Conservation (phyloP, 2,888 invertebrate genomes). For the Phengaris alcon region DNA sequence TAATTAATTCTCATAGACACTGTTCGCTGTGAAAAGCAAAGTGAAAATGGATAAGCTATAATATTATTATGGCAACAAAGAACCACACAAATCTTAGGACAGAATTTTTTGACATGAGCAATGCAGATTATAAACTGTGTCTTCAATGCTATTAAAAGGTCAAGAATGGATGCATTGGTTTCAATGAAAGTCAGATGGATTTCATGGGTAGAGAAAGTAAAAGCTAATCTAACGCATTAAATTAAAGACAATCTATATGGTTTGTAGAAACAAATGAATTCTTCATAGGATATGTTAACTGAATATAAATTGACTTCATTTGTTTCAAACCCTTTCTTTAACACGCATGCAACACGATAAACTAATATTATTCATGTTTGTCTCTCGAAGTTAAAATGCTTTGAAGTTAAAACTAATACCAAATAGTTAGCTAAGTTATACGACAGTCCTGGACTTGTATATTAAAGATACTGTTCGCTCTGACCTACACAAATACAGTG, state of each 20-base stretch:
- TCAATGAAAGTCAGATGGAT: too few species aligned
- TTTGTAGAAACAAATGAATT: too few species aligned
- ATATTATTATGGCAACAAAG: neutral
- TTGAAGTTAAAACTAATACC: conserved; percentile 9
- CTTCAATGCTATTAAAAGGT: too few species aligned
- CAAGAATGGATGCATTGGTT: too few species aligned
- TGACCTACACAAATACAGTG: neutral
- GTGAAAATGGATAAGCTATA: neutral
- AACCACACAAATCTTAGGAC: neutral
- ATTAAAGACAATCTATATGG: too few species aligned
- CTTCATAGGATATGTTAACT: too few species aligned
- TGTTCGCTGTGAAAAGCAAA: neutral
- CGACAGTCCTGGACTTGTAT: neutral
- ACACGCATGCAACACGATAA: too few species aligned
- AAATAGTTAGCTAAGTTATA: conserved; percentile 14
- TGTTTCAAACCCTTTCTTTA: neutral
- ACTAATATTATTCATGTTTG: neutral
- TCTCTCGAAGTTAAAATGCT: conserved; percentile 3
- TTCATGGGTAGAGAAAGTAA: too few species aligned
- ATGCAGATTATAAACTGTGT: neutral
- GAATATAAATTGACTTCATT: neutral
- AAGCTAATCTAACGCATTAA: too few species aligned
- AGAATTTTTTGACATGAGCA: neutral
- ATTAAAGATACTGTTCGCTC: conserved; percentile 11
- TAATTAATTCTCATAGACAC: neutral